phyloP scores from a whole-genome alignment of 2,797 vertebrate genomes.

The Peromyscus eremicus region DNA sequence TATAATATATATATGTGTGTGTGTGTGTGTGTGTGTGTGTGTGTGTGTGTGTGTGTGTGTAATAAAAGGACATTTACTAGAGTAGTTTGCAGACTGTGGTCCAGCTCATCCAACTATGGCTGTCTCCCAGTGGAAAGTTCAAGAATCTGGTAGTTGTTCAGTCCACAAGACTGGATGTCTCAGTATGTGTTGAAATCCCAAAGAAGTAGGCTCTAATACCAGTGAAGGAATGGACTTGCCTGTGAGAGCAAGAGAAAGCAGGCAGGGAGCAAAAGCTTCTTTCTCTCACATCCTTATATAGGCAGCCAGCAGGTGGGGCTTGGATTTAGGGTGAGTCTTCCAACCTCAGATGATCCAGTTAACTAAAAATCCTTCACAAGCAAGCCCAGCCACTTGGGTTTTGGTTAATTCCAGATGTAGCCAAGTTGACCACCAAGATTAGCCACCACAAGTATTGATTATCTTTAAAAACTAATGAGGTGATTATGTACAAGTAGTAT shows the following conservation, averaged over 20 bases:
- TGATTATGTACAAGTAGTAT: background rate
- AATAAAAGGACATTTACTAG: background rate
- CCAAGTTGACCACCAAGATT: background rate
- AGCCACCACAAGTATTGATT: background rate
- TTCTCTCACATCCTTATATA: background rate
- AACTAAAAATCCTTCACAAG: background rate
- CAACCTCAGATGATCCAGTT: background rate
- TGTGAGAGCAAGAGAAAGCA: background rate
- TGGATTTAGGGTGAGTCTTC: background rate
- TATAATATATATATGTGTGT: too few species aligned
- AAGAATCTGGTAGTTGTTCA: background rate
- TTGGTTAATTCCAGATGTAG: background rate
- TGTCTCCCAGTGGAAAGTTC: background rate
- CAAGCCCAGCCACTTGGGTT: background rate
- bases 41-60: too few species aligned
- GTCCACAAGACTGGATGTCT: background rate
- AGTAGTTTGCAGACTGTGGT: background rate
- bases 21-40: too few species aligned
- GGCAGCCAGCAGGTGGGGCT: background rate
- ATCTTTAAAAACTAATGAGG: constrained; percentile 49
- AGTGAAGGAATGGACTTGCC: background rate
- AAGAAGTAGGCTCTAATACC: constrained; percentile 34
- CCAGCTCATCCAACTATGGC: background rate
- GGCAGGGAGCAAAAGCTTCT: background rate
- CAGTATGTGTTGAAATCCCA: background rate